Percentiles rank a stretch among this genome's conserved stretches.
phyloP scores from a whole-genome alignment of 2,797 vertebrate genomes.

The Phrynocephalus guinanensis region DNA sequence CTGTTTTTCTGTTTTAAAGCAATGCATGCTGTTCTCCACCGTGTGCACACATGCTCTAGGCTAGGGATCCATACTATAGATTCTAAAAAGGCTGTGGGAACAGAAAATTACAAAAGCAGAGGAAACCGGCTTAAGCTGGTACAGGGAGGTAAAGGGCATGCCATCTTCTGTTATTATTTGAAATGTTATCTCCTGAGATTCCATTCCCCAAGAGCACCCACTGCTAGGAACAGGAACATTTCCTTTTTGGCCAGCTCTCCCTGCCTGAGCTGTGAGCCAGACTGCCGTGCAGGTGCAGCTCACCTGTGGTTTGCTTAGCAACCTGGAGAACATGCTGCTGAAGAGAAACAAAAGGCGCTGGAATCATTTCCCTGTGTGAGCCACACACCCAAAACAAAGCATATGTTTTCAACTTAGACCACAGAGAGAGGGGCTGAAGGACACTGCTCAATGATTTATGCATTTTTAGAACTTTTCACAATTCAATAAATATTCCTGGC shows the following conservation, averaged over 20 bases:
- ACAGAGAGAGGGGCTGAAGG: not conserved
- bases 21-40: too few relatives aligned
- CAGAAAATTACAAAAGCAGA: too few relatives aligned
- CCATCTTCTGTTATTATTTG: slow-evolving; percentile 27
- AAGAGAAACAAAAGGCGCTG: slow-evolving; percentile 13
- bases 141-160: not conserved
- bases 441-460: not conserved
- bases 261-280: slow-evolving; percentile 20
- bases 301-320: slow-evolving; percentile 54
- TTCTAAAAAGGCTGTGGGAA: too few relatives aligned
- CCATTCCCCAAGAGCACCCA: slow-evolving; percentile 41
- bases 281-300: slow-evolving; percentile 55
- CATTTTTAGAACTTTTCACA: not conserved
- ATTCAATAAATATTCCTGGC: not conserved
- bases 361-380: not conserved
- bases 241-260: slow-evolving; percentile 55
- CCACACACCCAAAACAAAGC: slow-evolving; percentile 8
- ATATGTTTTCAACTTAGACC: not conserved
- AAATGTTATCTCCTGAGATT: slow-evolving; percentile 46
- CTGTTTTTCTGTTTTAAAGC: too few relatives aligned
- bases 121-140: not conserved
- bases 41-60: too few relatives aligned
- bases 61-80: too few relatives aligned
- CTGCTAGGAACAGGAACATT: slow-evolving; percentile 41
- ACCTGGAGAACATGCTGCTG: slow-evolving; percentile 34